Percentiles rank a stretch among this genome's conserved stretches.
phyloP scores from a whole-genome alignment of 1,140 invertebrate species.

The Choristoneura fumiferana region DNA sequence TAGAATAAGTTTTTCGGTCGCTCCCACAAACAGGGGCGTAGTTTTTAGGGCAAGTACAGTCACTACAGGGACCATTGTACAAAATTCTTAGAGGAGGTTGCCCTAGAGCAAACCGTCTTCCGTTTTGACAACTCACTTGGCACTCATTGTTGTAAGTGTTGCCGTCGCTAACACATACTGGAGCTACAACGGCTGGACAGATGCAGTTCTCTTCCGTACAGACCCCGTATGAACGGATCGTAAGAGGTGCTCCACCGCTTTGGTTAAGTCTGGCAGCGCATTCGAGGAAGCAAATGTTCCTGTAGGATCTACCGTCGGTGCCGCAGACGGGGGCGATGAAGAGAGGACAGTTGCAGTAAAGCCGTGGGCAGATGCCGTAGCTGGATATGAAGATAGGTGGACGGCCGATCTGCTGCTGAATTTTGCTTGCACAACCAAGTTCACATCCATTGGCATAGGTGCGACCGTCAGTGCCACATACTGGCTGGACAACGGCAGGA shows the following conservation, averaged over 20 bases:
- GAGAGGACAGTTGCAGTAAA: not conserved
- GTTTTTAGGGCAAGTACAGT: not conserved
- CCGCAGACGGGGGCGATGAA: not conserved
- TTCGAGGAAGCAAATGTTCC: constrained; percentile 2
- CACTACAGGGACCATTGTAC: constrained; percentile 2
- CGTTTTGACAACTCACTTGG: constrained; percentile 1
- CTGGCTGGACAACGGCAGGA: not conserved
- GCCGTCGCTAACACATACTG: not conserved
- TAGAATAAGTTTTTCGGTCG: not conserved
- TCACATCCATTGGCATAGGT: not conserved
- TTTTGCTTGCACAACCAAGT: not conserved
- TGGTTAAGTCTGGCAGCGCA: not conserved
- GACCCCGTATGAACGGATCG: not conserved
- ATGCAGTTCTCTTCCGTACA: not conserved
- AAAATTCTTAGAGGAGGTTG: not conserved
- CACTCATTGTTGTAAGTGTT: constrained; percentile 10
- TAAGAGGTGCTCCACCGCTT: not conserved
- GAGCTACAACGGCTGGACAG: not conserved
- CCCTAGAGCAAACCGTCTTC: not conserved
- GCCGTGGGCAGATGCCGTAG: not conserved
- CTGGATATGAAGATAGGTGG: constrained; percentile 1
- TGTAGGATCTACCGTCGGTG: not conserved
- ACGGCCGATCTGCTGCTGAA: not conserved
- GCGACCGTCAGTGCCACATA: not conserved
- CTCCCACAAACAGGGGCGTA: constrained; percentile 6